Evolutionary conservation across 2,113 vertebrate genomes (phyloP).

Genomic region (Romanogobio albipinnatus): DNA sequence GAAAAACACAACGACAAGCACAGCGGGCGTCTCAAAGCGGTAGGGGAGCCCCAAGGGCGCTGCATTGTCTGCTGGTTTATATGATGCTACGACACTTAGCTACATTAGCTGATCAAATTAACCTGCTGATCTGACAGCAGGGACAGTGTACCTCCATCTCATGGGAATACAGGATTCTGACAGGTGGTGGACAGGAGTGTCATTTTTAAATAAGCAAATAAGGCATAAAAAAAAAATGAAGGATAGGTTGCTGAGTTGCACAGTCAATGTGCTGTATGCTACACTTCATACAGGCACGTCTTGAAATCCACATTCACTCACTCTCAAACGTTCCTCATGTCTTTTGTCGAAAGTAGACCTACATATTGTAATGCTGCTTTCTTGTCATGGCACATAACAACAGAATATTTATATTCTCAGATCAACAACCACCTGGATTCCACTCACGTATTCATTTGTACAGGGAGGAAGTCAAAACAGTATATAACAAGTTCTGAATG

Average conservation of each 20-base stretch:
- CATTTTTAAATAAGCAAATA: constrained; percentile 21
- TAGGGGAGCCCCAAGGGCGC: not conserved
- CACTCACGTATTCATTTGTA: not conserved
- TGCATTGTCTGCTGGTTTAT: constrained; percentile 49
- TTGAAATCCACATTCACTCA: not conserved
- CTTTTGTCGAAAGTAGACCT: not conserved
- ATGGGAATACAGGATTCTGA: not conserved
- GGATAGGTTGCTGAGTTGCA: constrained; percentile 12
- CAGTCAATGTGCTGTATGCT: constrained; percentile 14
- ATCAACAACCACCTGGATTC: not conserved
- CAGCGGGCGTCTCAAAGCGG: not conserved
- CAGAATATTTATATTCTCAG: constrained; percentile 32
- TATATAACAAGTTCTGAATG: not conserved
- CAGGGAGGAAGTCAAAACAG: not conserved
- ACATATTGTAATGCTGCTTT: constrained; percentile 51
- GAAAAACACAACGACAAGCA: not conserved
- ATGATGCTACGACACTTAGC: constrained; percentile 24
- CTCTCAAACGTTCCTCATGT: not conserved
- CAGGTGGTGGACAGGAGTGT: not conserved
- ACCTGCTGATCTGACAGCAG: constrained; percentile 1
- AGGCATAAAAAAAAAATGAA: constrained; percentile 13
- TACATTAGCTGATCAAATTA: constrained; percentile 28
- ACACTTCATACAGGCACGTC: constrained; percentile 62
- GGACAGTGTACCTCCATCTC: not conserved
- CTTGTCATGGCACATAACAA: constrained; percentile 39